Conservation (phyloP, 2,113 vertebrate genomes). For the Cariama cristata region DNA sequence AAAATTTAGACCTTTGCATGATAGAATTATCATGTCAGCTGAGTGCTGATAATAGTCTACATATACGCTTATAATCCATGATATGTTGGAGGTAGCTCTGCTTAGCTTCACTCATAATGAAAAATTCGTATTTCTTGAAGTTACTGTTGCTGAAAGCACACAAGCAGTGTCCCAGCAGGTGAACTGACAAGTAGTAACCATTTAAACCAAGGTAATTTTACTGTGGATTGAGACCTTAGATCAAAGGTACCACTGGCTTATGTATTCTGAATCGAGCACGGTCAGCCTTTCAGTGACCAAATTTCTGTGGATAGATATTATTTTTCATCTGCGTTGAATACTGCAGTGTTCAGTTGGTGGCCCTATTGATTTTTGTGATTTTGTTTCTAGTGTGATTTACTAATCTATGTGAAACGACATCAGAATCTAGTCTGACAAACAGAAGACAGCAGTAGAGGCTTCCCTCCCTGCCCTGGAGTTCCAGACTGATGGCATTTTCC, state of each 20-base stretch:
- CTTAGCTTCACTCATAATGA: not conserved
- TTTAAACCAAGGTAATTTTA: not conserved
- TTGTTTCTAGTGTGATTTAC: not conserved
- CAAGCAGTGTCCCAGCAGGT: not conserved
- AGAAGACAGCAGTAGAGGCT: not conserved
- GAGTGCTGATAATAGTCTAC: not conserved
- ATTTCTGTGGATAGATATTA: not conserved
- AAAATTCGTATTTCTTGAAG: not conserved
- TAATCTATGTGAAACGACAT: not conserved
- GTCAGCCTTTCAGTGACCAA: not conserved
- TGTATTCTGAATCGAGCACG: not conserved
- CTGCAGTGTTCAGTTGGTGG: not conserved
- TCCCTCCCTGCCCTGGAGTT: not conserved
- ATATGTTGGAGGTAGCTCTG: not conserved
- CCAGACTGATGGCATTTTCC: not conserved
- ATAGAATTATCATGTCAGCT: not conserved
- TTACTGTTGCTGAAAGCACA: not conserved
- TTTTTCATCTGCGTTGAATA: not conserved
- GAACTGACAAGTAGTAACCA: not conserved
- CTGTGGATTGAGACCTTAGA: not conserved
- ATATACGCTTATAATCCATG: fast-evolving
- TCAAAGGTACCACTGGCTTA: not conserved
- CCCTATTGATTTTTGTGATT: not conserved
- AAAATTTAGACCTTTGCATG: not conserved
- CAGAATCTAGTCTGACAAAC: not conserved